Evolutionary conservation across 1,140 invertebrate species (phyloP).

Genomic region (Archivesica marissinica): DNA sequence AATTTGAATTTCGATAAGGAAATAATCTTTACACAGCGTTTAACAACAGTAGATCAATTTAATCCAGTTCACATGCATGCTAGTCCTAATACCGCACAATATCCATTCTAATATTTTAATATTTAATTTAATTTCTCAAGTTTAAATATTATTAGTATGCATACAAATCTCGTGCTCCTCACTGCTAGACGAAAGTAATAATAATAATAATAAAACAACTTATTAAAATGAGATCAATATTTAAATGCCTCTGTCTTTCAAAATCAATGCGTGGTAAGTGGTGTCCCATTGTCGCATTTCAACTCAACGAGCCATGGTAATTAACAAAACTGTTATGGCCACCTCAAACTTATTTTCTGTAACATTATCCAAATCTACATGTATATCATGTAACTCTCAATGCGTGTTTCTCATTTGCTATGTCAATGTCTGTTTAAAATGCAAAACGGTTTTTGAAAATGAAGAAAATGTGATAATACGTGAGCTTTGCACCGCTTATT

Average conservation of each 20-base stretch:
- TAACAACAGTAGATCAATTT: background rate
- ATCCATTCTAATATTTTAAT: too few species aligned
- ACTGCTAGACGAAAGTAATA: background rate
- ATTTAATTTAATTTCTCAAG: too few species aligned
- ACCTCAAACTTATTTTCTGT: constrained; percentile 2
- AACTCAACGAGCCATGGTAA: constrained; percentile 19
- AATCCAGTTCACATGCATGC: background rate
- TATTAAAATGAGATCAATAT: constrained; percentile 40
- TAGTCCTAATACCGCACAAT: too few species aligned
- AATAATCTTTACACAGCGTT: background rate
- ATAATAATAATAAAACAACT: background rate
- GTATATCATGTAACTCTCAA: too few species aligned
- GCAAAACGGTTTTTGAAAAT: background rate
- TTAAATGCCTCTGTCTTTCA: constrained; percentile 43
- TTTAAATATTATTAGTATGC: constrained; percentile 23
- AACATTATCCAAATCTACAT: constrained; percentile 21
- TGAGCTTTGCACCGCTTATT: background rate
- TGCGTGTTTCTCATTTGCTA: too few species aligned
- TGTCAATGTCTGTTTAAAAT: background rate
- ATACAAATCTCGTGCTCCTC: background rate
- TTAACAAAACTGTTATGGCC: constrained; percentile 31
- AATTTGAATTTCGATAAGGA: background rate
- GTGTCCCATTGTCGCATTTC: background rate
- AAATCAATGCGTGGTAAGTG: constrained; percentile 28
- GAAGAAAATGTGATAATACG: background rate